Base-by-base conservation (phyloP, 2,888 invertebrate genomes). In the Ormyrus labotus region DNA sequence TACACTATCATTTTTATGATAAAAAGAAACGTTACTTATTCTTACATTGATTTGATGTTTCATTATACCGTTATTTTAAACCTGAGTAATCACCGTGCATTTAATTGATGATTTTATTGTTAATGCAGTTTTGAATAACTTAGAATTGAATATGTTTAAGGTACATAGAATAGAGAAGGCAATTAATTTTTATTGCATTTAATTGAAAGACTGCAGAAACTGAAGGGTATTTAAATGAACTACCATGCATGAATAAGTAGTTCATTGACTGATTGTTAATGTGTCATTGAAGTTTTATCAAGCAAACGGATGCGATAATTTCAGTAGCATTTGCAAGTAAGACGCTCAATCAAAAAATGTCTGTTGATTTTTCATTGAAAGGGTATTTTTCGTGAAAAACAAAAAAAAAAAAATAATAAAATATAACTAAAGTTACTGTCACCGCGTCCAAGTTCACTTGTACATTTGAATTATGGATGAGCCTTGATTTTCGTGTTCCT, bases 401-500 rank as follows among this genome's bases (percentile, higher is more conserved):
- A 68, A 64, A 55, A 34, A 45, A 73, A 77, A 61, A 69, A 70
- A 64, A 50, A 75, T 60, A 73, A 64, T 19, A 68, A 65, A 64
- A 64, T 76, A 79, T 74, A 77, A 77, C 82, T 79, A 78, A 82
- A 82, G 82, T 82, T 82, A 82, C 82, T 82, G 80, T 76, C 55
- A 80, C 64, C 53, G 60, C 60, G 58, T 82, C 82, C 82, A 74
- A 78, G 74, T 82, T 82, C 82, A 81, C 60, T 67, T 71, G 53
- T 72, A 76, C 48, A 78, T 69, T 81, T 77, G 82, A 84, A 82
- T 83, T 78, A 58, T 77, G 83, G 83, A 83, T 81, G 79, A 77
- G 81, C 82, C 83, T 84, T 83, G 82, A 80, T 79, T 83, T 82
- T 83, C 82, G 80, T 85, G 85, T 85, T 85, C 85, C 84, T 85